Conservation (phyloP, 1,140 invertebrate genomes). For the Drosophila watanabei region DNA sequence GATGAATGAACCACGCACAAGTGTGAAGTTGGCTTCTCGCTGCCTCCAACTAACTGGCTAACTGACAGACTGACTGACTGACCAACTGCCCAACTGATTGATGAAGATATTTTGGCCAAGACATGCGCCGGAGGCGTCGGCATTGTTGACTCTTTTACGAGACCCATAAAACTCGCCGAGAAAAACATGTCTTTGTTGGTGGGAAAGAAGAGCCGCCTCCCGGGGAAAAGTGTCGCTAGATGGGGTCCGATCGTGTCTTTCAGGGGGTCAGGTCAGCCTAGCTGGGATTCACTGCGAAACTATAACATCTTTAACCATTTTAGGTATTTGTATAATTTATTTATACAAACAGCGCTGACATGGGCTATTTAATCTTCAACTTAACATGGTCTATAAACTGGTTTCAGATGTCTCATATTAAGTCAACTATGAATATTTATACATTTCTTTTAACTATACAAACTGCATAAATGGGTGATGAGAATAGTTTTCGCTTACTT, state of each 20-base stretch:
- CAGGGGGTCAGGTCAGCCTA: neutral
- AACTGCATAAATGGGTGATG: neutral
- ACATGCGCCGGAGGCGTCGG: constrained; percentile 28
- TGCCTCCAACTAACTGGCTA: constrained; percentile 9
- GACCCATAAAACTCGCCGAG: constrained; percentile 33
- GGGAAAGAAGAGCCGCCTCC: constrained; percentile 35
- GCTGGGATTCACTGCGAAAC: neutral
- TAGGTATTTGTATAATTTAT: neutral
- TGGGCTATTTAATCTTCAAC: neutral
- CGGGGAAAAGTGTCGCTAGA: neutral
- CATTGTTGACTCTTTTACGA: constrained; percentile 43
- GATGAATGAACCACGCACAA: constrained; percentile 53
- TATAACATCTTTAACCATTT: neutral
- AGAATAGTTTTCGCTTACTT: neutral
- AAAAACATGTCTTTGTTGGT: constrained; percentile 26
- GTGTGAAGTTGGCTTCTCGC: constrained; percentile 33
- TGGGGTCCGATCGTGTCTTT: constrained; percentile 33
- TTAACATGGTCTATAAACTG: neutral
- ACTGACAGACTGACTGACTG: constrained; percentile 22
- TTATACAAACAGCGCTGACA: neutral
- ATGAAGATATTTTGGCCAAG: constrained; percentile 60
- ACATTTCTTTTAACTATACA: too few relatives aligned
- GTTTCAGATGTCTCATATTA: neutral
- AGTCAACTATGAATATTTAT: neutral
- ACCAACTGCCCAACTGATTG: constrained; percentile 39